A percentile compares a stretch with the other conserved stretches of the same genome.
Evolutionary conservation across 2,888 invertebrate species (phyloP).

Genomic region (Protonemura montana): DNA sequence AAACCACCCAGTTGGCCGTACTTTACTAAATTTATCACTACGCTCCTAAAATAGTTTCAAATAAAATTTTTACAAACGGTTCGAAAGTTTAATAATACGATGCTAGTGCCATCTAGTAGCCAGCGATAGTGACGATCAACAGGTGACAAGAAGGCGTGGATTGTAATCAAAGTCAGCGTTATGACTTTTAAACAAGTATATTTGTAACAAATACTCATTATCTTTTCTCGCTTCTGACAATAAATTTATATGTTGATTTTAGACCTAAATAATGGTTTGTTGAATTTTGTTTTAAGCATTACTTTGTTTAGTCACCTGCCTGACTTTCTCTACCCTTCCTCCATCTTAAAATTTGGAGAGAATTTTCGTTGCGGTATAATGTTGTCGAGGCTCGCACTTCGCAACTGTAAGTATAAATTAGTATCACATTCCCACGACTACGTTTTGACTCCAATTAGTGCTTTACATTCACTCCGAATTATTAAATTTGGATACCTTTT

Average conservation of each 20-base stretch:
- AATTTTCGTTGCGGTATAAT: conserved; percentile 61
- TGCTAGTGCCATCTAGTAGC: too few relatives aligned
- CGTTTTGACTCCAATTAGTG: not conserved
- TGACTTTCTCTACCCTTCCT: conserved; percentile 22
- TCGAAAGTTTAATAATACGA: too few relatives aligned
- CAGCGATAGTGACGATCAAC: not conserved
- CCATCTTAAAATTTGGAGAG: conserved; percentile 35
- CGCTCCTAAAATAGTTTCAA: too few relatives aligned
- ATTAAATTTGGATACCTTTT: not conserved
- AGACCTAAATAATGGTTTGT: not conserved
- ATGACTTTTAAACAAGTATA: not conserved
- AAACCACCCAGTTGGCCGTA: too few relatives aligned
- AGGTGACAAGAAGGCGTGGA: not conserved
- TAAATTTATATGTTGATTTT: not conserved
- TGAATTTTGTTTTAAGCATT: not conserved
- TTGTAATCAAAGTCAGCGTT: not conserved
- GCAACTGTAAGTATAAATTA: conserved; percentile 66
- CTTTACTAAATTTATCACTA: too few relatives aligned
- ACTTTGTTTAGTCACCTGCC: not conserved
- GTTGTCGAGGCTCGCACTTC: conserved; percentile 73
- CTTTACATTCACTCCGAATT: not conserved
- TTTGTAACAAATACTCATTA: not conserved
- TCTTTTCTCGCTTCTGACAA: not conserved
- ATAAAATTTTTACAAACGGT: too few relatives aligned
- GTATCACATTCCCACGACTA: not conserved